Conservation (phyloP, 2,113 vertebrate species). For the Ptyas mucosa region DNA sequence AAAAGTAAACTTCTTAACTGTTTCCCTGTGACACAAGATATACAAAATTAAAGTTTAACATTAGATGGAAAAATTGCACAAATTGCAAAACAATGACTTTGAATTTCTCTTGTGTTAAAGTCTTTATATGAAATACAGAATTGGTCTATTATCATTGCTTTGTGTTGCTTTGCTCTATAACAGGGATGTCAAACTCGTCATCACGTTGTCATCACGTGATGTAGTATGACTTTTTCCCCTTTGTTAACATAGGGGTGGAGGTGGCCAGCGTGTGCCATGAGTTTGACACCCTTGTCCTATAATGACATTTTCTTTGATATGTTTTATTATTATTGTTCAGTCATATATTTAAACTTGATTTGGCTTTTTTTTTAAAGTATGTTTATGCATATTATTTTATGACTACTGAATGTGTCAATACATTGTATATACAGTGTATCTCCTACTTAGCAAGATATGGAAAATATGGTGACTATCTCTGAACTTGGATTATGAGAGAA, state of each 20-base stretch:
- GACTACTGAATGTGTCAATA: neutral
- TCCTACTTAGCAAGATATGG: neutral
- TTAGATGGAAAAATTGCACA: neutral
- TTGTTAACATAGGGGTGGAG: too few species aligned
- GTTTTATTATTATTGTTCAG: neutral
- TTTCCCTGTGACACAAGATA: conserved; percentile 9
- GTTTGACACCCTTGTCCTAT: neutral
- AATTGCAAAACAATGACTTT: neutral
- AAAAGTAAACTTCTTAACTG: conserved; percentile 11
- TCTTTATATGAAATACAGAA: neutral
- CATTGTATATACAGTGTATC: neutral
- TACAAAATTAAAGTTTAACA: conserved; percentile 17
- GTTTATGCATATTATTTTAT: neutral
- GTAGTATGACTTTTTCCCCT: too few species aligned
- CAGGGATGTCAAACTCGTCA: too few species aligned
- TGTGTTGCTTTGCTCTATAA: neutral
- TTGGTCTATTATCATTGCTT: neutral
- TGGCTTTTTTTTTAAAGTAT: neutral
- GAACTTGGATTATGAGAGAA: neutral
- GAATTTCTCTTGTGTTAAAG: neutral
- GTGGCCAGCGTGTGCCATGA: too few species aligned
- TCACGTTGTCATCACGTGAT: too few species aligned
- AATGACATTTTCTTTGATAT: neutral
- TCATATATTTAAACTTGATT: too few species aligned
- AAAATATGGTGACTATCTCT: neutral